Evolutionary conservation across 2,113 vertebrate species (phyloP).

Genomic region (Lamprologus ornatipinnis): DNA sequence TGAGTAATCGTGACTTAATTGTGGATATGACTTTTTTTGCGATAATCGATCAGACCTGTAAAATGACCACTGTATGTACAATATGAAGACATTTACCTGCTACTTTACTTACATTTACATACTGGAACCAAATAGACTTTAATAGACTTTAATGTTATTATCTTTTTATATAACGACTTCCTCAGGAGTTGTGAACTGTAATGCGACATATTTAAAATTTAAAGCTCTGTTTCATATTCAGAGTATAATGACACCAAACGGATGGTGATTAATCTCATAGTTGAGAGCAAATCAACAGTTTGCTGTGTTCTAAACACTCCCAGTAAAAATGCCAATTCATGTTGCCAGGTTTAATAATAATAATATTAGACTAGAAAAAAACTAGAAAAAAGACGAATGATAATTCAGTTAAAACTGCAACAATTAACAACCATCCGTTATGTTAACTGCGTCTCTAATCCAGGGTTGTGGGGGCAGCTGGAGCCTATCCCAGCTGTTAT

Average conservation of each 20-base stretch:
- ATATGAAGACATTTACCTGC: background rate
- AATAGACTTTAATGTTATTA: too few relatives aligned
- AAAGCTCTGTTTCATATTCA: rapidly evolving
- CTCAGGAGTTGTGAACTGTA: background rate
- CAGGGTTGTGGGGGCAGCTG: background rate
- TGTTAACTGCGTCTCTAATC: background rate
- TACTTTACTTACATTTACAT: background rate
- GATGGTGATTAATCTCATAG: background rate
- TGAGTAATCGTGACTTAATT: background rate
- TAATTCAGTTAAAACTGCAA: background rate
- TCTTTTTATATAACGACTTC: background rate
- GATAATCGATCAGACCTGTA: background rate
- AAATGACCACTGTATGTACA: background rate
- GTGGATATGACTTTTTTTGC: background rate
- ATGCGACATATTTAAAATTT: background rate
- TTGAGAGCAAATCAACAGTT: background rate
- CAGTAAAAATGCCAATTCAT: background rate
- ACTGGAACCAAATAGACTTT: background rate
- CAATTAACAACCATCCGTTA: background rate
- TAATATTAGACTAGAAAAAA: background rate
- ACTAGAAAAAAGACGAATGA: rapidly evolving
- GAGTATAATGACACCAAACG: background rate
- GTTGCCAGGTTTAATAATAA: too few relatives aligned
- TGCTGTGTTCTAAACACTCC: background rate
- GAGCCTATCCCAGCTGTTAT: background rate